Base-by-base conservation (phyloP, 2,797 vertebrate species). In the Cetoscarus ocellatus region DNA sequence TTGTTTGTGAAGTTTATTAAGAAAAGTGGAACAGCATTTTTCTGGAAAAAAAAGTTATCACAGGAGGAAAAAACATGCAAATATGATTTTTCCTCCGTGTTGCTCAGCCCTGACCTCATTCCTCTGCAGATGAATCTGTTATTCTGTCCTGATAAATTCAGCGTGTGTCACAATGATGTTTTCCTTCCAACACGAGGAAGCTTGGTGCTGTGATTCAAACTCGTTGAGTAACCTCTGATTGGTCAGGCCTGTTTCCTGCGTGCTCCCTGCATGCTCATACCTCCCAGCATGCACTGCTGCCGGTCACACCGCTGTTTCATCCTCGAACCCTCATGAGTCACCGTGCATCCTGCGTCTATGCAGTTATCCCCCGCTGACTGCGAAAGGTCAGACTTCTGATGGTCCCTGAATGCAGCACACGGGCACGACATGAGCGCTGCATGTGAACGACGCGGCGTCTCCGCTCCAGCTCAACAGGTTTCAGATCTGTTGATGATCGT, bases 231-330 rank as follows among this genome's bases (percentile, higher is more conserved):
- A 71, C 0, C 0, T 39, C 55, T 15, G 50, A 51, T 49, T n/a
- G 17, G 40, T 52, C 11, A n/a, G 47, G 54, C 50, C 9, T 58
- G 53, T 13, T 48, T 58, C 56, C 66, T 44, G 39, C 57, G 40
- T 69, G 67, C 57, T 45, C 39, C 17, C 27, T 3, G 18, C 52
- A 10, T 60, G 40, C 56, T 44, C 39, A 36, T 10, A 35, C 3
- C 12, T 54, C 58, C 56, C 66, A 68, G 39, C 57, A 48, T 69
- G 67, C 57, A 45, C 42, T 18, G 59, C 51, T 19, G 56, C 50
- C 19, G 45, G 14, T 51, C 55, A 35, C 18, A 27, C 4, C 27
- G 36, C 14, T 19, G 40, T 18, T 49, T 49, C n/a, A 10, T 11
- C 9, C 12, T 42, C 12, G 3, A 10, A 10, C 40, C 40, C 43